These are phyloP conservation scores for Falco naumanni DNA, from an alignment of 2,797 vertebrate genomes.

Conservation along the genomic window DNA sequence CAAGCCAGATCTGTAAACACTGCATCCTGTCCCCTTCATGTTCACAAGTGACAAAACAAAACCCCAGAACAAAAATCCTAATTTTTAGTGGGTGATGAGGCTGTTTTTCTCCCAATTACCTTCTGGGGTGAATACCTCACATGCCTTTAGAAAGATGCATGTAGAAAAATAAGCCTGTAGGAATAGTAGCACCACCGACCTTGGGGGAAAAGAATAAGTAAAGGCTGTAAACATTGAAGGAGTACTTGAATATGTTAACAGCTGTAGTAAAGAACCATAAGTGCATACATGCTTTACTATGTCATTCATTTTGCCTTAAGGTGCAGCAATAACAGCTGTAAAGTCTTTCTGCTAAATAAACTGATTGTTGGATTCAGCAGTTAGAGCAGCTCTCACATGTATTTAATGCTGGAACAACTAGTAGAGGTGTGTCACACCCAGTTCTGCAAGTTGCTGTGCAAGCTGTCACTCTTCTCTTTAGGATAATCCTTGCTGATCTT, in stretches of 20 bases:
- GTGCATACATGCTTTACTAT: neutral
- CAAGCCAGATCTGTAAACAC: neutral
- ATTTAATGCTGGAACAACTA: neutral
- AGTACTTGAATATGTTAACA: neutral
- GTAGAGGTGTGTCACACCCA: neutral
- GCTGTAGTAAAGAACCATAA: neutral
- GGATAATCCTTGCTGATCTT: neutral
- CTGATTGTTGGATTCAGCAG: neutral
- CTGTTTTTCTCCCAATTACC: neutral
- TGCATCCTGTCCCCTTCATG: neutral
- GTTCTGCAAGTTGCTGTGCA: neutral
- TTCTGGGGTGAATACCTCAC: neutral
- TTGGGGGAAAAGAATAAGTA: neutral
- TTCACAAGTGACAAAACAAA: neutral
- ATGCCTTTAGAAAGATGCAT: neutral
- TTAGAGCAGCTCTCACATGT: neutral
- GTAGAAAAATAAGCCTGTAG: neutral
- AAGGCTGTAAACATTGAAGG: neutral
- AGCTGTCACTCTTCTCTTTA: neutral
- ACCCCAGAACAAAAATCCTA: neutral
- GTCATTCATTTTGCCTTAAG: neutral
- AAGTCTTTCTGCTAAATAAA: neutral
- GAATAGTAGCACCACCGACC: neutral
- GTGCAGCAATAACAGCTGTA: neutral
- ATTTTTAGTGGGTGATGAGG: neutral